A percentile compares a stretch with the other conserved stretches of the same genome.
These are phyloP conservation scores for Chaenodraco wilsoni DNA, from an alignment of 2,797 vertebrate species.

Conservation along the genomic window DNA sequence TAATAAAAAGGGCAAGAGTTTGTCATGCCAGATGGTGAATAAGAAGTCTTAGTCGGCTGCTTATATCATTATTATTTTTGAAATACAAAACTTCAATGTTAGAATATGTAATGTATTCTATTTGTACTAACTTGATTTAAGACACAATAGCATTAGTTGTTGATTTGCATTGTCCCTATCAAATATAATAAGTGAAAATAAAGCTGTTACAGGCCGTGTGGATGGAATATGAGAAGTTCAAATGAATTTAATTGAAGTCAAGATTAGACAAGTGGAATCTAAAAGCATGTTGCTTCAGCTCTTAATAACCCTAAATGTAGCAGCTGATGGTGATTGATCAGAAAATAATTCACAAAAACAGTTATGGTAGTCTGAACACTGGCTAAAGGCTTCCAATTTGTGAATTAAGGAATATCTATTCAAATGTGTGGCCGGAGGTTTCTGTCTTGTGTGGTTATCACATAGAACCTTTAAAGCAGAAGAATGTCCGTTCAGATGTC, in stretches of 20 bases:
- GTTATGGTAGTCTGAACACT: neutral
- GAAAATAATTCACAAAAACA: neutral
- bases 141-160: neutral
- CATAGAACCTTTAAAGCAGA: neutral
- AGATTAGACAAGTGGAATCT: neutral
- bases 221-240: neutral
- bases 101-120: constrained; percentile 2
- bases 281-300: neutral
- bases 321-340: neutral
- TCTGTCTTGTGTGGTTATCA: neutral
- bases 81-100: neutral
- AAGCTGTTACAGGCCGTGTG: neutral
- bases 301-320: neutral
- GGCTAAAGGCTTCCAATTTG: neutral
- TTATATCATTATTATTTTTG: neutral
- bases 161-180: too few species aligned
- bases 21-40: neutral
- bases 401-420: neutral
- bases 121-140: neutral
- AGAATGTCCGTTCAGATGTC: neutral
- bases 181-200: too few species aligned
- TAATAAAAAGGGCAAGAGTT: neutral
- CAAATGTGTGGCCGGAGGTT: neutral
- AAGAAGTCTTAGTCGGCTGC: neutral
- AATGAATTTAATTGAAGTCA: neutral